Percentiles rank a stretch among this genome's conserved stretches.
These are phyloP conservation scores for Hydropsyche tenuis DNA, from an alignment of 1,140 invertebrate genomes.

Conservation along the genomic window DNA sequence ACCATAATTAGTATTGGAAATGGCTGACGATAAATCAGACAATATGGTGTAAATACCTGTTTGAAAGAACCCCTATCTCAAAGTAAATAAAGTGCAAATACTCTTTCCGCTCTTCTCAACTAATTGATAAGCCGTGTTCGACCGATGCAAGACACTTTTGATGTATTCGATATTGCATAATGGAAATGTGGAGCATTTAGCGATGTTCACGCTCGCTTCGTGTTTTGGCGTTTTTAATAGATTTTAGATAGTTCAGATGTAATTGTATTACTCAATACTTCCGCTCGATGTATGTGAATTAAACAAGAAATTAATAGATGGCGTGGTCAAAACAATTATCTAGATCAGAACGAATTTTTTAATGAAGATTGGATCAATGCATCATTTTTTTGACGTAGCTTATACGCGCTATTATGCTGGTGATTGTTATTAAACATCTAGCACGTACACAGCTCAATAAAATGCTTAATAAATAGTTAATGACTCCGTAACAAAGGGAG, in stretches of 20 bases:
- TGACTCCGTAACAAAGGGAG: no score
- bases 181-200: no score
- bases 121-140: neutral
- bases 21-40: slow-evolving; percentile 8
- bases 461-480: no score
- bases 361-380: slow-evolving; percentile 5
- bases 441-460: no score
- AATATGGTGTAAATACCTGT: slow-evolving; percentile 21
- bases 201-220: no score
- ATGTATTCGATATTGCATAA: no score
- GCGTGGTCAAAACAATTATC: slow-evolving; percentile 32
- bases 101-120: neutral
- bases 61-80: neutral
- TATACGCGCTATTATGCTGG: no score
- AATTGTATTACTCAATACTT: neutral
- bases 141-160: no score
- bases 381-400: slow-evolving; percentile 9
- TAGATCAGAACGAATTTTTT: slow-evolving; percentile 13
- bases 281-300: neutral
- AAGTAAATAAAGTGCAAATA: neutral
- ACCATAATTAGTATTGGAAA: slow-evolving; percentile 27
- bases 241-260: neutral
- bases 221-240: neutral
- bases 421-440: no score
- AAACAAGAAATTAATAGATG: slow-evolving; percentile 27